Evolutionary conservation across 92 coral and sea anemone species (phyloP).

Genomic region (Meandrina meandrites): DNA sequence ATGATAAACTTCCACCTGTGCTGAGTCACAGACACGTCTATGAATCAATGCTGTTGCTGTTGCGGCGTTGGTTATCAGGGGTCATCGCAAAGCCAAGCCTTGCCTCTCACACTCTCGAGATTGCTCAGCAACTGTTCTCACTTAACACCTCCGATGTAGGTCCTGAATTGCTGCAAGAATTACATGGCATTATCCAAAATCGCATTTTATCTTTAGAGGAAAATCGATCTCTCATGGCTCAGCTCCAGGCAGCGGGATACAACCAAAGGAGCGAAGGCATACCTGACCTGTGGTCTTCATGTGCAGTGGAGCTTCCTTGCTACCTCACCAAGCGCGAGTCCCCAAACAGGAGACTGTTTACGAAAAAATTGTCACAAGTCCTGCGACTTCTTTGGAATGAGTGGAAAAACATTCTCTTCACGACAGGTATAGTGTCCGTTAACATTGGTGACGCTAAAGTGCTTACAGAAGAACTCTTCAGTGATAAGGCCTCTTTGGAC

Average conservation of each 20-base stretch:
- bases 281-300: slow-evolving; percentile 60
- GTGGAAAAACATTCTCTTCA: slow-evolving; percentile 45
- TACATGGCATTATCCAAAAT: slow-evolving; percentile 13
- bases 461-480: slow-evolving; percentile 44
- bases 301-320: slow-evolving; percentile 45
- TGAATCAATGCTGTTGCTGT: slow-evolving; percentile 9
- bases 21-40: not conserved
- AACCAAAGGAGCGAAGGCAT: slow-evolving; percentile 28
- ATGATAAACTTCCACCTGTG: slow-evolving; percentile 27
- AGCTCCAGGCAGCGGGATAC: slow-evolving; percentile 63
- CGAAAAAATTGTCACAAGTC: slow-evolving; percentile 12
- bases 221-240: slow-evolving; percentile 63
- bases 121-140: slow-evolving; percentile 20
- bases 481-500: slow-evolving; percentile 42
- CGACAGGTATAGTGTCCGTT: slow-evolving; percentile 2
- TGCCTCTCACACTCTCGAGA: not conserved
- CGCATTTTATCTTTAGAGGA: slow-evolving; percentile 39
- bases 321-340: slow-evolving; percentile 32
- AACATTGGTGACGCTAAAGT: slow-evolving; percentile 32
- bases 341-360: not conserved
- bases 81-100: slow-evolving; percentile 2
- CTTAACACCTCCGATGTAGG: not conserved
- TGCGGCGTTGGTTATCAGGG: slow-evolving; percentile 32
- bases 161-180: no score
- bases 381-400: slow-evolving; percentile 52